These are phyloP conservation scores for Chrysodeixis includens DNA, from an alignment of 2,888 invertebrate species.

Conservation along the genomic window DNA sequence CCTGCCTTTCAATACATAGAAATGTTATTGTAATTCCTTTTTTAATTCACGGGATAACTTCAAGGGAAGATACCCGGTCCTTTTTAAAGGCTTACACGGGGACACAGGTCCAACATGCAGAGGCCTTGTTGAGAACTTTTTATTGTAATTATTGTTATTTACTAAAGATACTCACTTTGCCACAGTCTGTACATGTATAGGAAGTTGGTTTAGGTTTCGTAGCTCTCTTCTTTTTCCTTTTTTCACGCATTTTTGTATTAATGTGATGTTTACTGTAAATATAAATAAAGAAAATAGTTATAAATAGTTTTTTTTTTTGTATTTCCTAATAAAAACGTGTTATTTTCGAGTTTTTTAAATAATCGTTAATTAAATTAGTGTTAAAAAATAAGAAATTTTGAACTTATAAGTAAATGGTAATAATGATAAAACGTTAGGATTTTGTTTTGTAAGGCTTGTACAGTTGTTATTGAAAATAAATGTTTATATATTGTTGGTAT, in stretches of 20 bases:
- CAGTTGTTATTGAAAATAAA: background rate
- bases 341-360: background rate
- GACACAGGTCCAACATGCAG: too few species aligned
- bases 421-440: background rate
- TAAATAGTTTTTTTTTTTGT: too few species aligned
- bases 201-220: background rate
- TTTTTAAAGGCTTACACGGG: too few species aligned
- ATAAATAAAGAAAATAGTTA: background rate
- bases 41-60: too few species aligned
- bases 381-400: too few species aligned
- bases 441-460: background rate
- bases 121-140: too few species aligned
- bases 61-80: too few species aligned
- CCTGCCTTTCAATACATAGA: too few species aligned
- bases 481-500: background rate
- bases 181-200: slow-evolving; percentile 23
- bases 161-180: slow-evolving; percentile 18
- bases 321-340: too few species aligned
- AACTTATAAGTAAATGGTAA: background rate
- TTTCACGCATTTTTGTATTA: slow-evolving; percentile 8
- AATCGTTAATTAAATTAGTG: background rate
- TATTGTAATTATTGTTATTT: too few species aligned
- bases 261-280: background rate
- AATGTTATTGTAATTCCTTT: too few species aligned
- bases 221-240: slow-evolving; percentile 19